These are phyloP conservation scores for Progne subis DNA, from an alignment of 2,113 vertebrate genomes.

Conservation along the genomic window DNA sequence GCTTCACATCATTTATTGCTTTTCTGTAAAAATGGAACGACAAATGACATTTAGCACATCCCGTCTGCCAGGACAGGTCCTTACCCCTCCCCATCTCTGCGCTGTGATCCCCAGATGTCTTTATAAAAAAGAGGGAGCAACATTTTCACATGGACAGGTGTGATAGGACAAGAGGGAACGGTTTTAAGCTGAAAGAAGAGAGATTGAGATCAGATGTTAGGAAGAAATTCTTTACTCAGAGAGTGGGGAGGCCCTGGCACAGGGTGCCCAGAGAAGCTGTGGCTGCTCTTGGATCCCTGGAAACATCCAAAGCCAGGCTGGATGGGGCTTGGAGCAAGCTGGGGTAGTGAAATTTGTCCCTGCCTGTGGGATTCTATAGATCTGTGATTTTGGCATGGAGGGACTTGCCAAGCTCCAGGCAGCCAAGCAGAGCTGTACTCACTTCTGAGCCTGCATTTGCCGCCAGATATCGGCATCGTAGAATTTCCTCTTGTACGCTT, in stretches of 20 bases:
- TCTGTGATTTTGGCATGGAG: background rate
- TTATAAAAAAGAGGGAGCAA: background rate
- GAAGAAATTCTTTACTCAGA: background rate
- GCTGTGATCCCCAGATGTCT: background rate
- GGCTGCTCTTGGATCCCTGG: background rate
- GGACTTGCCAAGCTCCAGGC: background rate
- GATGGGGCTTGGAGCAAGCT: background rate
- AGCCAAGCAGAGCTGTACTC: background rate
- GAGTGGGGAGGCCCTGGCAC: background rate
- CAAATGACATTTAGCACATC: background rate
- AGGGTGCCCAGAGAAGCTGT: background rate
- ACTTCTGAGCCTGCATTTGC: slow-evolving; percentile 59
- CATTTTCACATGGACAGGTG: background rate
- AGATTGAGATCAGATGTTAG: background rate
- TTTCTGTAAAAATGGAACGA: slow-evolving; percentile 21
- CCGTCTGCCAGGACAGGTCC: background rate
- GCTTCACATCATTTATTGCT: slow-evolving; percentile 47
- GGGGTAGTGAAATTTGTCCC: background rate
- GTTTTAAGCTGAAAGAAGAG: background rate
- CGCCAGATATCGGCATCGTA: background rate
- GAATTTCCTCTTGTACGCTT: slow-evolving; percentile 27
- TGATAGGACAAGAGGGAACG: background rate
- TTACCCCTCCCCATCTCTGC: background rate
- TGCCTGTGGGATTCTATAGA: background rate
- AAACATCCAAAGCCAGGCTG: background rate